Conservation (phyloP, 2,888 invertebrate species). For the Epinotia bilunana region DNA sequence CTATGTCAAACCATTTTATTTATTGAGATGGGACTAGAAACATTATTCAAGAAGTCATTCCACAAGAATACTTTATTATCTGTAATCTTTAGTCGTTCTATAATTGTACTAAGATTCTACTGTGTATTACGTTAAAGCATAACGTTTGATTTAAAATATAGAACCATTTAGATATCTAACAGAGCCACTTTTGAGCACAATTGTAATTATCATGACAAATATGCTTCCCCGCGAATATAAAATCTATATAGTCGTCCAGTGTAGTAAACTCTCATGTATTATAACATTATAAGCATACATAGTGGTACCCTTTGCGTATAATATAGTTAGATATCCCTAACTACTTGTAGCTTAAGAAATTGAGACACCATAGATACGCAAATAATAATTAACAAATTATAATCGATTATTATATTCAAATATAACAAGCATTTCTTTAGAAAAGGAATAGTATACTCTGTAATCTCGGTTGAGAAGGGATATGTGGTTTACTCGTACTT, state of each 20-base stretch:
- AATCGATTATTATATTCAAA: constrained; percentile 31
- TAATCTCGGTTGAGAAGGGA: constrained; percentile 25
- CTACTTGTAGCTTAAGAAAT: constrained; percentile 9
- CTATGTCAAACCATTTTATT: not conserved
- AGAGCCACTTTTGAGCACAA: constrained; percentile 36
- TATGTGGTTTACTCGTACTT: constrained; percentile 28
- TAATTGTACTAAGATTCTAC: not conserved
- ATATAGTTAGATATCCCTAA: constrained; percentile 13
- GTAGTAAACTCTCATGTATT: constrained; percentile 28
- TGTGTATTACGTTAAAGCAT: not conserved
- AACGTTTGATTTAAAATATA: not conserved
- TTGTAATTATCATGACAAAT: constrained; percentile 26
- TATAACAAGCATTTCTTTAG: constrained; percentile 35
- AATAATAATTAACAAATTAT: constrained; percentile 19
- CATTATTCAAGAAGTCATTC: not conserved
- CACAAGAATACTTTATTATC: not conserved
- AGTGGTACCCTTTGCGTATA: not conserved
- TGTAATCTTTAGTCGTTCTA: not conserved
- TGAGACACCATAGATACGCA: constrained; percentile 21
- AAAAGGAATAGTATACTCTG: constrained; percentile 25
- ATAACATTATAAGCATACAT: constrained; percentile 14
- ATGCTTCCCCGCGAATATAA: constrained; percentile 43
- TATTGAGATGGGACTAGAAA: not conserved
- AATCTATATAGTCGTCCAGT: constrained; percentile 8
- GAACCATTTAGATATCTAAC: not conserved